A percentile compares a stretch with the other conserved stretches of the same genome.
Evolutionary conservation across 2,797 vertebrate species (phyloP).

Genomic region (Ispidina lecontei): DNA sequence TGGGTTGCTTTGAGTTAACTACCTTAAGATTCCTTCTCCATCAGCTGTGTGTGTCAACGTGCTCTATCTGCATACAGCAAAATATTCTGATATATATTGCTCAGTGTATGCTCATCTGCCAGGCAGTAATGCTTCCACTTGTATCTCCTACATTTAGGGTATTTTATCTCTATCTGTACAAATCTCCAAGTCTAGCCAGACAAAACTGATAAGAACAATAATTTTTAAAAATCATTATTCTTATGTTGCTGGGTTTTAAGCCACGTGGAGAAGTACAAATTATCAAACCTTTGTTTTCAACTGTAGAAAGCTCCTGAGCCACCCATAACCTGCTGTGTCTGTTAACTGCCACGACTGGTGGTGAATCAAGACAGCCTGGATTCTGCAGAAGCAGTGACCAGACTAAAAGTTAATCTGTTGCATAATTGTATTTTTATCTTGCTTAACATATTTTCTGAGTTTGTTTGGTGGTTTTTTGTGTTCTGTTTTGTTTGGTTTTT

Average conservation of each 20-base stretch:
- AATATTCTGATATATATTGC: background rate
- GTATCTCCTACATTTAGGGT: background rate
- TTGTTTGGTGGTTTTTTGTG: background rate
- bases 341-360: background rate
- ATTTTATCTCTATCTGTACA: background rate
- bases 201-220: background rate
- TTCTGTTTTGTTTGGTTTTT: background rate
- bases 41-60: background rate
- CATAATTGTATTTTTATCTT: conserved; percentile 66
- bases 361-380: background rate
- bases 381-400: conserved; percentile 20
- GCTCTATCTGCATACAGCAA: background rate
- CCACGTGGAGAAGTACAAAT: background rate
- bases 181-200: background rate
- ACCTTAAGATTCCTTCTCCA: background rate
- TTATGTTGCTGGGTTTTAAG: background rate
- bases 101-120: background rate
- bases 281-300: background rate
- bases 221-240: background rate
- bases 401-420: conserved; percentile 55
- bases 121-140: background rate
- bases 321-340: background rate
- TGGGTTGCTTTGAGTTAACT: background rate
- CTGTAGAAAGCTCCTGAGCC: background rate
- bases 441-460: conserved; percentile 50